phyloP scores from a whole-genome alignment of 2,888 invertebrate genomes.

The Eristalis arbustorum region DNA sequence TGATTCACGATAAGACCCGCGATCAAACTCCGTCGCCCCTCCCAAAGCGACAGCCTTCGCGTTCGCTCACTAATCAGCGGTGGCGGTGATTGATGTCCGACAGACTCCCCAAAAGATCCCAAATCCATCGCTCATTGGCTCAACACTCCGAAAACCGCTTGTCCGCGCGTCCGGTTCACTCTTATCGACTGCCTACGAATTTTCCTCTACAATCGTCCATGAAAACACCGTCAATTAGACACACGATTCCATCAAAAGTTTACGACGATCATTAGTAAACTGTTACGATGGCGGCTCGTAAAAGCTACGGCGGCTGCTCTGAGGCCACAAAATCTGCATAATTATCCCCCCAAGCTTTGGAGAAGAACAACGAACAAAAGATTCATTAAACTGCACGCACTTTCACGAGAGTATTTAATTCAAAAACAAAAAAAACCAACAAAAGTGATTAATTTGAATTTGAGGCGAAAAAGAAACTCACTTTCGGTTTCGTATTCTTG shows the following conservation, averaged over 20 bases:
- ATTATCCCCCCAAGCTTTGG: background rate
- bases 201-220: background rate
- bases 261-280: constrained; percentile 19
- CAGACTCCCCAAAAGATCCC: too few species aligned
- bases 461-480: constrained; percentile 1
- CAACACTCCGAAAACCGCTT: background rate
- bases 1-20: background rate
- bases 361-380: background rate
- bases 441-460: constrained; percentile 23
- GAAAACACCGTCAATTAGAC: constrained; percentile 18
- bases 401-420: constrained; percentile 30
- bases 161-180: background rate
- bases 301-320: background rate
- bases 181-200: background rate
- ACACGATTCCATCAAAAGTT: constrained; percentile 21
- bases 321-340: background rate
- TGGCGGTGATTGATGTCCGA: background rate
- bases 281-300: background rate
- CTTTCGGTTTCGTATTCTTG: background rate
- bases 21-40: too few species aligned
- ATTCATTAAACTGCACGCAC: constrained; percentile 14
- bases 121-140: too few species aligned
- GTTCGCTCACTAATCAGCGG: background rate
- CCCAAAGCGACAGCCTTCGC: background rate
- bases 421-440: constrained; percentile 18